phyloP scores from a whole-genome alignment of 2,113 vertebrate species.

The Aptenodytes patagonicus region DNA sequence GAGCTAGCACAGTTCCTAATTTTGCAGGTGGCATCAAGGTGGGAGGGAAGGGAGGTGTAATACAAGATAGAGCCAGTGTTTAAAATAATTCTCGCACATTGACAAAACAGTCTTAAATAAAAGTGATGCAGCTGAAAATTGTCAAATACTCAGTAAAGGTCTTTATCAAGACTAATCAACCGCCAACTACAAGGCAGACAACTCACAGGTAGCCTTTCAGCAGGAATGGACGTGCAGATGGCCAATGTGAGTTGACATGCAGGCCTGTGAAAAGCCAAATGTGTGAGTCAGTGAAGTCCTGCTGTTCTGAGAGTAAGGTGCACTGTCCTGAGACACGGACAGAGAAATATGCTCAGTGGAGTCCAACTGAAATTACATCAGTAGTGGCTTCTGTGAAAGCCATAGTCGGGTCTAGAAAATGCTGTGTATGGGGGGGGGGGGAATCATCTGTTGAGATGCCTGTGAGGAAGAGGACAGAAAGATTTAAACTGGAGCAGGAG shows the following conservation, averaged over 20 bases:
- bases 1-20: background rate
- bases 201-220: background rate
- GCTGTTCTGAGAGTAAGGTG: background rate
- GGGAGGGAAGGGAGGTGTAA: background rate
- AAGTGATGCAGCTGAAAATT: background rate
- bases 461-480: background rate
- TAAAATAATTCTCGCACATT: background rate
- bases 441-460: background rate
- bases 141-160: background rate
- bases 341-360: background rate
- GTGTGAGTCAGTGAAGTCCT: background rate
- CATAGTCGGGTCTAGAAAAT: accelerated
- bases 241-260: accelerated
- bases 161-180: background rate
- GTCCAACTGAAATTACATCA: background rate
- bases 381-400: background rate
- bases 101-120: background rate
- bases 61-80: background rate
- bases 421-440: too few relatives aligned
- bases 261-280: background rate
- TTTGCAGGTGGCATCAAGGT: background rate
- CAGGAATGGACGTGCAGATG: background rate
- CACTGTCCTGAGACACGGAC: background rate
- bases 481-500: background rate
- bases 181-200: background rate